Base-by-base conservation (phyloP, 2,113 vertebrate species). In the Dasypus novemcinctus region DNA sequence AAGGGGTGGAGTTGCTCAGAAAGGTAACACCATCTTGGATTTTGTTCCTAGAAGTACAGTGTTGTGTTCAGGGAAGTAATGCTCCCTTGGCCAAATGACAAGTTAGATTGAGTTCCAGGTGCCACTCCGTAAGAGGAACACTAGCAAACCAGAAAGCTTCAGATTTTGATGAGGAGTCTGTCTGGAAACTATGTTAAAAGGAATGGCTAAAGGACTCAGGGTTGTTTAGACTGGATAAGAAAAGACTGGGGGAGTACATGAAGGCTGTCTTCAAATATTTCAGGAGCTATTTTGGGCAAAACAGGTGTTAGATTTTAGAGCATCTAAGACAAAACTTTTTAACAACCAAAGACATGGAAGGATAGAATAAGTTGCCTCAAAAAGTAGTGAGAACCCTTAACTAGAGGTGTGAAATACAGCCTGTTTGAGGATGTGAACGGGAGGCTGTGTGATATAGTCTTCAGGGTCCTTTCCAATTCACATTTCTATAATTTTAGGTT, bases 401-500 rank as follows among this genome's bases (percentile, higher is more conserved):
- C 81, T 91, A 91, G 76, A 93, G 27, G 27, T 75, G 20, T 54
- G 90, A 81, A 71, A 91, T 82, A 71, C 31, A 69, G 69, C 57
- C 61, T 72, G 33, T 61, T 87, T 41, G 29, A 68, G 83, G 68
- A 68, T 15, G 15, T 54, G 74, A 91, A 66, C 46, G 27, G 61
- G 46, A 79, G n/a, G 52, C 18, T 75, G 71, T 21, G 8, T 49
- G 9, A n/a, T 3, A 64, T 4, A n/a, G 23, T 20, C 75, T 75
- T 43, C 33, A 33, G 43, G 25, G 31, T 83, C 43, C 64, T 86
- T 83, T 93, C 52, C 17, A 41, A 33, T 63, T 81, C 33, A 57
- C 41, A 72, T 75, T 93, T 83, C 75, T 72, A 21, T 78, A 78
- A 82, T 72, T 96, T 76, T 84, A 92, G 87, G 69, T 79, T 91